Evolutionary conservation across 2,113 vertebrate genomes (phyloP).

Genomic region (Microcebus jonahi): DNA sequence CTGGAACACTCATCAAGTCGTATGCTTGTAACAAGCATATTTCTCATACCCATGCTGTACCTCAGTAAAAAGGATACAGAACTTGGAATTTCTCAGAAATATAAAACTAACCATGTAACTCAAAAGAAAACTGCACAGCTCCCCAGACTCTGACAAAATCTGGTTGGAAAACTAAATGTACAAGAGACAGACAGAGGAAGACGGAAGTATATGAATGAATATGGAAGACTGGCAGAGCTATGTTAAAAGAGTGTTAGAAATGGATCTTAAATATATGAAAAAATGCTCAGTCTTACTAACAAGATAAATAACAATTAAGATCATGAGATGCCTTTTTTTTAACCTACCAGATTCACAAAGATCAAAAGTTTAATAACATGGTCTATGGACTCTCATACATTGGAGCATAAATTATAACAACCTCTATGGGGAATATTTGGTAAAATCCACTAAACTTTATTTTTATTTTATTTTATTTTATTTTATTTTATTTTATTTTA

Average conservation of each 20-base stretch:
- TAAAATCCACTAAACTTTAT: background rate
- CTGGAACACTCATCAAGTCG: background rate
- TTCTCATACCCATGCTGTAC: background rate
- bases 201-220: accelerated
- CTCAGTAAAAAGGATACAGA: background rate
- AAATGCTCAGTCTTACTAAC: background rate
- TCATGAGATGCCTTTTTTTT: background rate
- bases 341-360: background rate
- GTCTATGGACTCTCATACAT: background rate
- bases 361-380: background rate
- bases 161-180: background rate
- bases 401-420: background rate
- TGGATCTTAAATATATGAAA: background rate
- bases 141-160: background rate
- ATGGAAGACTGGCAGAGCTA: background rate
- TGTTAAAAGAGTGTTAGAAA: background rate
- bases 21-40: too few relatives aligned
- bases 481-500: too few relatives aligned
- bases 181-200: background rate
- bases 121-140: background rate
- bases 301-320: background rate
- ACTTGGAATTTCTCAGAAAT: background rate
- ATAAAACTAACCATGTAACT: background rate
- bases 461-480: too few relatives aligned
- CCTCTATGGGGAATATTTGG: background rate